Conservation (phyloP, 1,140 invertebrate species). For the Drosophila varians region DNA sequence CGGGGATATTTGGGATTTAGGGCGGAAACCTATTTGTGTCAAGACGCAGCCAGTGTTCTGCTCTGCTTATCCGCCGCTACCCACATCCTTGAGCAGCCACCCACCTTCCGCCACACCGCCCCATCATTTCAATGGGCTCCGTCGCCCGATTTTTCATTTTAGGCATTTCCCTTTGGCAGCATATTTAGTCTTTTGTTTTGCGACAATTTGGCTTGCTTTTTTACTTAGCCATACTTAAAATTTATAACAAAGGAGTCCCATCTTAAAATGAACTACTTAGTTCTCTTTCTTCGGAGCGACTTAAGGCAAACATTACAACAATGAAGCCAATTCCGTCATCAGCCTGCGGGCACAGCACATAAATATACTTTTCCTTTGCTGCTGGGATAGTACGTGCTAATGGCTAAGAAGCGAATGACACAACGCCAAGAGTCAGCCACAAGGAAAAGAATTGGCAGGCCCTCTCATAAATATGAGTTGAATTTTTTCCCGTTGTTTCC, state of each 20-base stretch:
- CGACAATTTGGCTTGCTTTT: slow-evolving; percentile 78
- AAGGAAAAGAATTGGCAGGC: slow-evolving; percentile 35
- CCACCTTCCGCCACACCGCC: slow-evolving; percentile 5
- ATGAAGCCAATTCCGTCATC: slow-evolving; percentile 73
- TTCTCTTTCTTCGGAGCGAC: slow-evolving; percentile 22
- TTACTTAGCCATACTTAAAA: slow-evolving; percentile 79
- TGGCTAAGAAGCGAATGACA: slow-evolving; percentile 75
- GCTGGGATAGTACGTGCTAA: slow-evolving; percentile 71
- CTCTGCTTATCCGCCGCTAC: slow-evolving; percentile 28
- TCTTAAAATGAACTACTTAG: slow-evolving; percentile 77
- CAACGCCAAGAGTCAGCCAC: slow-evolving; percentile 68
- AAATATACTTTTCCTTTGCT: slow-evolving; percentile 32
- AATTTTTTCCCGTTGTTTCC: slow-evolving; percentile 21
- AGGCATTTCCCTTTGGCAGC: slow-evolving; percentile 69
- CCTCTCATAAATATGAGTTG: slow-evolving; percentile 57
- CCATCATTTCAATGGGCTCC: slow-evolving; percentile 8
- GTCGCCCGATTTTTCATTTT: slow-evolving; percentile 63
- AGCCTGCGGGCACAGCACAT: slow-evolving; percentile 45
- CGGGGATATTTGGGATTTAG: slow-evolving; percentile 81
- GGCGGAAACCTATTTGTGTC: slow-evolving; percentile 81
- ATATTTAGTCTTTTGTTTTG: slow-evolving; percentile 74
- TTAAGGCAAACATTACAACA: slow-evolving; percentile 68
- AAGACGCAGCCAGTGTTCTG: slow-evolving; percentile 64
- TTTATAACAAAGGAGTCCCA: slow-evolving; percentile 72
- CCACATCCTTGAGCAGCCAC: slow-evolving; percentile 1